Conservation (phyloP, 2,113 vertebrate species). For the Malurus cyaneus region DNA sequence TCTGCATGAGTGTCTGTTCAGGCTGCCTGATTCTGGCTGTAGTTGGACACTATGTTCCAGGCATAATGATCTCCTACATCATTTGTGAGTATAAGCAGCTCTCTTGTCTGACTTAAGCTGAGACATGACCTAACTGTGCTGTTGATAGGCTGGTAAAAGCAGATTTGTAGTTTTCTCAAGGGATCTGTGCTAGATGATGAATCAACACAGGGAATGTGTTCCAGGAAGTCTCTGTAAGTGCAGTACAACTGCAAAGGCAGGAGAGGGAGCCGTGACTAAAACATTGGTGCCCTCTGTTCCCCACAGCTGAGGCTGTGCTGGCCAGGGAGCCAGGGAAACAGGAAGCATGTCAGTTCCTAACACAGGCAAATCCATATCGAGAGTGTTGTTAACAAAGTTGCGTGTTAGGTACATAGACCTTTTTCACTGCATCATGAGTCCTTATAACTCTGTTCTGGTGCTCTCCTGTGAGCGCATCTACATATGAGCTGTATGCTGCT, state of each 20-base stretch:
- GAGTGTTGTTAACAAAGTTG: neutral
- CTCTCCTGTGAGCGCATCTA: neutral
- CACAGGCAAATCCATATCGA: accelerated
- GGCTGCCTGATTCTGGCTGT: constrained; percentile 85
- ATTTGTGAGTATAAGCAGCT: constrained; percentile 83
- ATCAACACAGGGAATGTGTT: neutral
- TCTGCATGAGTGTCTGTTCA: constrained; percentile 89
- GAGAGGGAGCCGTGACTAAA: neutral
- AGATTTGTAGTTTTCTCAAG: neutral
- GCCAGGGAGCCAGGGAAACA: neutral
- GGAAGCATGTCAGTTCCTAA: neutral
- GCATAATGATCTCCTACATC: constrained; percentile 99
- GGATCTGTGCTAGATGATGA: neutral
- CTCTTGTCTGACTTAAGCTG: neutral
- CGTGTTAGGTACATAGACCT: neutral
- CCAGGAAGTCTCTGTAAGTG: neutral
- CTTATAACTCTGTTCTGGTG: neutral
- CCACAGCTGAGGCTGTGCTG: neutral
- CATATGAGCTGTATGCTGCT: neutral
- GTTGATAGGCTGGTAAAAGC: neutral
- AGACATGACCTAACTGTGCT: neutral
- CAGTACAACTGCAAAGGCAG: neutral
- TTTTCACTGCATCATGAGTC: neutral
- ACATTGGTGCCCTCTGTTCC: neutral
- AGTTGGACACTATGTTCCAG: constrained; percentile 95